phyloP scores from a whole-genome alignment of 1,140 invertebrate genomes.

The Caenorhabditis brenneri region DNA sequence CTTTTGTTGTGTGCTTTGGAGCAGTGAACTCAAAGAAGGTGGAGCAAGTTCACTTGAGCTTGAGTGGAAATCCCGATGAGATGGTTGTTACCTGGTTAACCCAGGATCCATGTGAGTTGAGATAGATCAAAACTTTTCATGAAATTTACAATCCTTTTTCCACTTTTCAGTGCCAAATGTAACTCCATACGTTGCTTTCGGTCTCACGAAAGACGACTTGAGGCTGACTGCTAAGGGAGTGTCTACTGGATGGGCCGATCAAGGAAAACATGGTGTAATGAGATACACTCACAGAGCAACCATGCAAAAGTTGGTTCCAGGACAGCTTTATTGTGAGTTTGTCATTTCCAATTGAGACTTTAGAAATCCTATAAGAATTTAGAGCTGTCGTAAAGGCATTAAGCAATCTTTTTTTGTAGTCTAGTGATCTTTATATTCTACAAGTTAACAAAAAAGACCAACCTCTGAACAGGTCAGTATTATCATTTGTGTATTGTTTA shows the following conservation, averaged over 20 bases:
- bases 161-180: slow-evolving; percentile 20
- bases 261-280: slow-evolving; percentile 1
- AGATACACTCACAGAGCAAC: slow-evolving; percentile 52
- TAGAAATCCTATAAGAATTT: background rate
- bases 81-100: slow-evolving; percentile 56
- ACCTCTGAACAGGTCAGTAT: background rate
- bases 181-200: background rate
- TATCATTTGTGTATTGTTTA: background rate
- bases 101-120: slow-evolving; percentile 45
- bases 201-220: background rate
- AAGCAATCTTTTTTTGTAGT: background rate
- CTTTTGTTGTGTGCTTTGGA: background rate
- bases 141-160: background rate
- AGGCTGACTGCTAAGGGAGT: background rate
- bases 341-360: too few relatives aligned
- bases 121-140: too few relatives aligned
- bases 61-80: slow-evolving; percentile 52
- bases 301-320: background rate
- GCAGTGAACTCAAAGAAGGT: background rate
- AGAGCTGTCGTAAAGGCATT: too few relatives aligned
- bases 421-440: background rate
- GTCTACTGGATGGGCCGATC: slow-evolving; percentile 17
- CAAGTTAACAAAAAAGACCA: too few relatives aligned
- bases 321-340: slow-evolving; percentile 44
- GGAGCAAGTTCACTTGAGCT: slow-evolving; percentile 62